Base-by-base conservation (phyloP, 2,888 invertebrate genomes). In the Xylota sylvarum region DNA sequence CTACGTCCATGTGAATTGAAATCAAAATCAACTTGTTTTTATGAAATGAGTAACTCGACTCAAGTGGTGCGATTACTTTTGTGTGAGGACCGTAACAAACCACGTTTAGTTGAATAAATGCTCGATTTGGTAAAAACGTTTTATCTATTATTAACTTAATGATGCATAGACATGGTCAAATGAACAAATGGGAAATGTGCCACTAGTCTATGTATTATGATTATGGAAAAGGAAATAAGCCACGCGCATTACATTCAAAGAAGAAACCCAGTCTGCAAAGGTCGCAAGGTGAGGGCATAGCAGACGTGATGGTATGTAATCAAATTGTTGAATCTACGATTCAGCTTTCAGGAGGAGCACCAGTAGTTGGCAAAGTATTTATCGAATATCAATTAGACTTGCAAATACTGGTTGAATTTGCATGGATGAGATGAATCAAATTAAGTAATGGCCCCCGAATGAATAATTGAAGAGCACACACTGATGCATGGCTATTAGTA, bases 101-200 rank as follows among this genome's bases (percentile, higher is more conserved):
- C 14, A 14, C 1, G 5, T 14, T n/a, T 12, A 12, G 17, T 7
- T 14, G 17, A 46, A 46, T 19, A 46, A 17, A 48, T 48, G 48
- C 19, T 48, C 48, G 9, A 48, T 48, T 48, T 48, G 10, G 4
- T 17, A 46, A 17, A 48, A 7, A 10, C 43, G 14, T 17, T n/a
- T 17, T 14, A 1, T 14, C 3, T 17, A 5, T 17, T 17, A 46
- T 46, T 46, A 46, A 46, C 14, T 48, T 48, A 19, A 48, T 48
- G 48, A 48, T 19, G 48, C 19, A 48, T 19, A 19, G 10, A 48
- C 48, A 48, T 48, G 48, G 19, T 9, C 48, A 48, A 48, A 48
- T 19, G 9, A 48, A 19, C 1, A 17, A 48, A 43, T 43, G 17
- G 46, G 17, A 46, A 46, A 6, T 17, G 17, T 7, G 7, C 7